A percentile compares a stretch with the other conserved stretches of the same genome.
Evolutionary conservation across 2,797 vertebrate species (phyloP).

Genomic region (Phoebastria nigripes): DNA sequence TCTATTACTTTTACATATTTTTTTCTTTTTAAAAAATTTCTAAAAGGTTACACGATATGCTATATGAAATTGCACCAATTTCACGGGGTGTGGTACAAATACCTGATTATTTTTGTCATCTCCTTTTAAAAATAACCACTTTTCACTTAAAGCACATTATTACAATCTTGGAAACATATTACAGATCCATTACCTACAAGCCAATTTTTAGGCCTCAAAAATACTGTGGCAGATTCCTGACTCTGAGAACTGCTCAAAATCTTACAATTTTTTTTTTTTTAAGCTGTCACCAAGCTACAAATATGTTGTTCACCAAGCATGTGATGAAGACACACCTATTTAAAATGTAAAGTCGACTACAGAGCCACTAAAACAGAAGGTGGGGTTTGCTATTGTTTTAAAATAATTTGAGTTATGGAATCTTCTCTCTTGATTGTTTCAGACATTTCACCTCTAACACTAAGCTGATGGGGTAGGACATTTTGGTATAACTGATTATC

Average conservation of each 20-base stretch:
- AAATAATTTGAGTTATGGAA: background rate
- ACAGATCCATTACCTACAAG: background rate
- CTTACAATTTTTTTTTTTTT: background rate
- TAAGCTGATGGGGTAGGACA: background rate
- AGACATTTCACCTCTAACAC: background rate
- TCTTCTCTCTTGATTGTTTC: background rate
- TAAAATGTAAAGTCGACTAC: accelerated
- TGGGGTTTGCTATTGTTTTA: background rate
- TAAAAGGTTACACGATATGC: background rate
- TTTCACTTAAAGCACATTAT: background rate
- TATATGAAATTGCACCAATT: background rate
- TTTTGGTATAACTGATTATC: background rate
- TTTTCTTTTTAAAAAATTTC: background rate
- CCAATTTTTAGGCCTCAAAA: background rate
- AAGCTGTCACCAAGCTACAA: background rate
- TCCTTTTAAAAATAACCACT: background rate
- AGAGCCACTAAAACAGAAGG: background rate
- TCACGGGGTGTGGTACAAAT: background rate
- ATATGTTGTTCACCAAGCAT: background rate
- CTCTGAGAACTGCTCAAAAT: background rate
- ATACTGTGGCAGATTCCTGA: background rate
- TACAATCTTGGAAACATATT: background rate
- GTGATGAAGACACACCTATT: background rate
- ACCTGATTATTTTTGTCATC: background rate
- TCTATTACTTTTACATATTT: background rate